Evolutionary conservation across 2,797 vertebrate species (phyloP).

Genomic region (Melanotaenia pygmaea): DNA sequence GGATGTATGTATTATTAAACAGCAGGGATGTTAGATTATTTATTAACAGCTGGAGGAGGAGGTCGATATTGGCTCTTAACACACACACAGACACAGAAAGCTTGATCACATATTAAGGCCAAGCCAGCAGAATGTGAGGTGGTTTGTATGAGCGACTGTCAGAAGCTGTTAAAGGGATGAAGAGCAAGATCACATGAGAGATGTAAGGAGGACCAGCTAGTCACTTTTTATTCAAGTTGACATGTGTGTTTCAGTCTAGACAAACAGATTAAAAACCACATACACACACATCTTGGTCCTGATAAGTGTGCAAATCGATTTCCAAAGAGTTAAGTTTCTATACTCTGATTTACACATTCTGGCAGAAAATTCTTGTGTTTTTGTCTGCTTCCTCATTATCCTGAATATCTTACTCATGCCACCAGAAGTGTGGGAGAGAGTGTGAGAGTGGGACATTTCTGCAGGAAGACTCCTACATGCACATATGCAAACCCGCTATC

Average conservation of each 20-base stretch:
- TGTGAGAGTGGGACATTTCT: not conserved
- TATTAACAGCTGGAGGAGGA: conserved; percentile 58
- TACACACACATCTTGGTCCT: not conserved
- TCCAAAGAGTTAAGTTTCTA: not conserved
- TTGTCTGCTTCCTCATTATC: conserved; percentile 11
- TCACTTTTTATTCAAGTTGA: conserved; percentile 41
- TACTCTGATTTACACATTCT: not conserved
- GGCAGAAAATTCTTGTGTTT: not conserved
- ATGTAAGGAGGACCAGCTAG: conserved; percentile 43
- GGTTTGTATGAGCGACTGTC: conserved; percentile 53
- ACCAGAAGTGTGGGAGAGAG: conserved; percentile 29
- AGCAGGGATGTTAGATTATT: conserved; percentile 67
- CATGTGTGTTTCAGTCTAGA: conserved; percentile 21
- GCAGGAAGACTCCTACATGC: conserved; percentile 19
- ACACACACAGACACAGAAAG: not conserved
- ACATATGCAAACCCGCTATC: not conserved
- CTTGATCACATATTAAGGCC: conserved; percentile 24
- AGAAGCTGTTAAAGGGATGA: conserved; percentile 36
- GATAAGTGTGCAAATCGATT: not conserved
- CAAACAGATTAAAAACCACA: conserved; percentile 27
- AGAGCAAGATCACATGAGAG: not conserved
- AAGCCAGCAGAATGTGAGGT: conserved; percentile 16
- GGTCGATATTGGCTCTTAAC: conserved; percentile 19
- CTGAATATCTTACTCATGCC: not conserved
- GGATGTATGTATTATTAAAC: conserved; percentile 65